Conservation (phyloP, 92 coral and sea anemone species). For the Palythoa grandis region DNA sequence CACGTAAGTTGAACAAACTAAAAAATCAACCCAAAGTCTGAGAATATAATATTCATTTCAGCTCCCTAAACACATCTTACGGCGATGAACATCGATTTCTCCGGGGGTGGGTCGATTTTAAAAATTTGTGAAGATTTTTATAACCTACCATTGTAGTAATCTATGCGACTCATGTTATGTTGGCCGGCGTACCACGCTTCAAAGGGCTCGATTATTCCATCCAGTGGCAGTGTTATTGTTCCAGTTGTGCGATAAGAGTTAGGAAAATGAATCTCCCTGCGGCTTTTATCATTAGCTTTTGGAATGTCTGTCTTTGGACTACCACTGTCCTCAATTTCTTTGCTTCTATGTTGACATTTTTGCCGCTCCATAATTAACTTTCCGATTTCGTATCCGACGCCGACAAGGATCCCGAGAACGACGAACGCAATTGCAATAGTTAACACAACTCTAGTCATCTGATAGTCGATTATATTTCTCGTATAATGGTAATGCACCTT, state of each 20-base stretch:
- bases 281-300: neutral
- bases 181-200: slow-evolving; percentile 88
- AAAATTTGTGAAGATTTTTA: no score
- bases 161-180: slow-evolving; percentile 89
- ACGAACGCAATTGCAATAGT: neutral
- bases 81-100: no score
- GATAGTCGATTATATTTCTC: neutral
- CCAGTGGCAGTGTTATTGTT: slow-evolving; percentile 79
- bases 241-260: slow-evolving; percentile 87
- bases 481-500: neutral
- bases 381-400: slow-evolving; percentile 31
- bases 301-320: slow-evolving; percentile 26
- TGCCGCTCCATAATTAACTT: neutral
- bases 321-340: slow-evolving; percentile 13
- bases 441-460: neutral
- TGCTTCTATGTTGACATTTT: neutral
- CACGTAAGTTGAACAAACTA: no score
- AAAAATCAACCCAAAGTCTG: no score
- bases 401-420: slow-evolving; percentile 23
- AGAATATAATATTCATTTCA: no score
- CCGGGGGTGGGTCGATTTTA: no score
- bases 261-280: slow-evolving; percentile 61
- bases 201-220: slow-evolving; percentile 92
- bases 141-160: slow-evolving; percentile 86
- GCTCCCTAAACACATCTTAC: no score